These are phyloP conservation scores for Lamellibrachia satsuma DNA, from an alignment of 2,888 invertebrate species.

Conservation along the genomic window DNA sequence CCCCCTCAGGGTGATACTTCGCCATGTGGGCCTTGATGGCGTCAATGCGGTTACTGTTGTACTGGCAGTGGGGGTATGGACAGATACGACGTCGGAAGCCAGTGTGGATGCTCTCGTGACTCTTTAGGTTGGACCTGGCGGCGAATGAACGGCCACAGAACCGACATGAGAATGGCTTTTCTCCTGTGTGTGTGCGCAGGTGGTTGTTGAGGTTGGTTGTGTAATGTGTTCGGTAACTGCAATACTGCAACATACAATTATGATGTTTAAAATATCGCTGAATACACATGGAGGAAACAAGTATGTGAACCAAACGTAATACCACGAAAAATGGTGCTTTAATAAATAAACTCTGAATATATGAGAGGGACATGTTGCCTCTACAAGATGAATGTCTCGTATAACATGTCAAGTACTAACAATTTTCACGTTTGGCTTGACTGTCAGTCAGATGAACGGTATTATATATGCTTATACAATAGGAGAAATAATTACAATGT, in stretches of 20 bases:
- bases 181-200: conserved; percentile 73
- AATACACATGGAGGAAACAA: neutral
- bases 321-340: neutral
- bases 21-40: neutral
- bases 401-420: too few relatives aligned
- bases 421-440: too few relatives aligned
- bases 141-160: conserved; percentile 73
- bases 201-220: conserved; percentile 57
- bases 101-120: conserved; percentile 34
- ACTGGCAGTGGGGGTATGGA: neutral
- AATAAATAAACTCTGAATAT: too few relatives aligned
- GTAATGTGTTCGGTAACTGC: conserved; percentile 38
- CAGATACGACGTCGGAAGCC: neutral
- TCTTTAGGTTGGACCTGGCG: conserved; percentile 39
- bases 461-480: too few relatives aligned
- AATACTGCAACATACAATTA: conserved; percentile 29
- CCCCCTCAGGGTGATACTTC: neutral
- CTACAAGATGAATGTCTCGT: too few relatives aligned
- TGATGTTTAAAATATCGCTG: neutral
- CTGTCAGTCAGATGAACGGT: too few relatives aligned
- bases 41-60: neutral
- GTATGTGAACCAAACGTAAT: neutral
- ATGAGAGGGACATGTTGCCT: too few relatives aligned
- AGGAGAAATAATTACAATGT: too few relatives aligned
- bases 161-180: conserved; percentile 74